Conservation (phyloP, 2,888 invertebrate species). For the Perizoma flavofasciatum region DNA sequence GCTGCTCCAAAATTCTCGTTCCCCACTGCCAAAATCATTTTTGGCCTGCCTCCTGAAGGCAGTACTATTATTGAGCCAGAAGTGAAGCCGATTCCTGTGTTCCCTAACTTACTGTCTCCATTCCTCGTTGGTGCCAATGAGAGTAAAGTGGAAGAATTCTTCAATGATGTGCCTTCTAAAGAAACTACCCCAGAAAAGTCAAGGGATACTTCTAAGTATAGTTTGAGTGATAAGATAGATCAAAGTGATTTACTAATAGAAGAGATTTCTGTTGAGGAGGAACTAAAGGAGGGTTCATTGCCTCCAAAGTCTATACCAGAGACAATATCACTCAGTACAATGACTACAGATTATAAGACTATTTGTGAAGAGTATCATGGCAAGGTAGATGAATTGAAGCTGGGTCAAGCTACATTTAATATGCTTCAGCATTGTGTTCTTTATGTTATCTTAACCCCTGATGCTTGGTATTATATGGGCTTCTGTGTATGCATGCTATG, state of each 20-base stretch:
- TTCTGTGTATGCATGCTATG: not conserved
- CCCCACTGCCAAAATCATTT: conserved; percentile 70
- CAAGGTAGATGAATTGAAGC: conserved; percentile 79
- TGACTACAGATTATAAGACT: conserved; percentile 89
- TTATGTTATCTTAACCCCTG: too few species aligned
- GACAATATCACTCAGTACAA: conserved; percentile 79
- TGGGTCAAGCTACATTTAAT: not conserved
- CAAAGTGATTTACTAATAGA: conserved; percentile 70
- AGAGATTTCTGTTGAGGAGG: conserved; percentile 68
- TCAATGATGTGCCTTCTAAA: conserved; percentile 38
- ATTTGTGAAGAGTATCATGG: conserved; percentile 87
- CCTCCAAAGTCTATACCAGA: conserved; percentile 71
- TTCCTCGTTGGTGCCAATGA: conserved; percentile 66
- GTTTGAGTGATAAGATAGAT: conserved; percentile 64
- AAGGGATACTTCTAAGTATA: conserved; percentile 51
- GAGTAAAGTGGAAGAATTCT: conserved; percentile 61
- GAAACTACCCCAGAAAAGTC: conserved; percentile 37
- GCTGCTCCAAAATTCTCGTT: conserved; percentile 66
- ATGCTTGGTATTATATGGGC: not conserved
- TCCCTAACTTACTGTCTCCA: conserved; percentile 68
- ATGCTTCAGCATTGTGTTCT: not conserved
- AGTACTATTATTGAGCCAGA: conserved; percentile 58
- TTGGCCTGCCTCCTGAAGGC: conserved; percentile 74
- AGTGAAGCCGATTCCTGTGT: conserved; percentile 62
- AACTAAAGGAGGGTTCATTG: conserved; percentile 51